Evolutionary conservation across 2,797 vertebrate species (phyloP), one percentile per base, ranked within the genome.

Genomic region (Perodicticus potto): DNA sequence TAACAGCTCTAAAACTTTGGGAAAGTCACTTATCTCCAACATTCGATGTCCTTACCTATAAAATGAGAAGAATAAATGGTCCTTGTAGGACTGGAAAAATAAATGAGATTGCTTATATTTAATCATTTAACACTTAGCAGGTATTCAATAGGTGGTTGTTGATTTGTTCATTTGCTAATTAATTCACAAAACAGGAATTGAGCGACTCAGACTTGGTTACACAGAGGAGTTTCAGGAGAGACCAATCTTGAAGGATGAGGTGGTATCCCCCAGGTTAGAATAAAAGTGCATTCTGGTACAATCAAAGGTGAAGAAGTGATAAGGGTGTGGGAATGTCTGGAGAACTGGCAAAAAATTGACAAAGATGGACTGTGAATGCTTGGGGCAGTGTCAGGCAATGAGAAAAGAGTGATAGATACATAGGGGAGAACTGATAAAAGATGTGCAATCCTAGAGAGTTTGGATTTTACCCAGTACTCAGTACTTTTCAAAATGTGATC

Each of bases 81-180:
- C 43, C 4, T 88, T 86, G 11, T 67, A 93, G 12, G n/a, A 87
- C 32, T 85, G 23, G 34, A 91, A 5, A 91, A 82, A 19, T 86
- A 86, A 90, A 69, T 67, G 13, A 63, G 25, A 76, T 37, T 23
- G 53, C n/a, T 27, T 55, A 63, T 86, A 84, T 49, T 93, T 86
- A 89, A 69, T 23, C 29, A 77, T 63, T 86, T 43, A 77, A 23
- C 27, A 74, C 20, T 95, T 84, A 84, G 34, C 0, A 65, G 63
- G 17, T 91, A 37, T 81, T 89, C 34, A n/a, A 34, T 72, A 95
- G 89, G n/a, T 80, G 19, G 4, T 53, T 65, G 55, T 88, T 81
- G 20, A 85, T 81, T 95, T 22, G 73, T 89, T 82, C 65, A 83
- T n/a, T 92, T 5, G 61, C 37, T 89, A 17, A 76, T 94, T 92